Evolutionary conservation across 1,140 invertebrate species (phyloP).

Genomic region (Steinernema khuongi): DNA sequence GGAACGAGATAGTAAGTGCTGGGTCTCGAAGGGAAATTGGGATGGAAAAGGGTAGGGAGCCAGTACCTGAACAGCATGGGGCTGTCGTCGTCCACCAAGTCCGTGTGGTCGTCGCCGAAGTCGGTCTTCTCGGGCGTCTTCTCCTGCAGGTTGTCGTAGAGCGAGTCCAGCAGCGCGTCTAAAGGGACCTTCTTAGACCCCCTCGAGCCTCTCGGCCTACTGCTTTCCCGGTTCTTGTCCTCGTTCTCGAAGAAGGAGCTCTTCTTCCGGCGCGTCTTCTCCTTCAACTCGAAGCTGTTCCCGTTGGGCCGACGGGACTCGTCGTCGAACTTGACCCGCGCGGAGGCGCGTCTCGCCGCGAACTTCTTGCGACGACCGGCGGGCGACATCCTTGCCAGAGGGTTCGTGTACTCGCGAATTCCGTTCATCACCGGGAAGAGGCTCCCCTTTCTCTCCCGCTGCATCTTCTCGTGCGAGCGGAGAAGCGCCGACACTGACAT

Average conservation of each 20-base stretch:
- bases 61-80: background rate
- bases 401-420: background rate
- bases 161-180: background rate
- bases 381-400: background rate
- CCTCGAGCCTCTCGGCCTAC: background rate
- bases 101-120: background rate
- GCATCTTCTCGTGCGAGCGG: conserved; percentile 21
- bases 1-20: background rate
- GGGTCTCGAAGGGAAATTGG: too few species aligned
- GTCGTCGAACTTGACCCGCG: background rate
- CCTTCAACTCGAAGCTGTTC: background rate
- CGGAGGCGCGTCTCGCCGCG: background rate
- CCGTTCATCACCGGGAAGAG: conserved; percentile 6
- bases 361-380: background rate
- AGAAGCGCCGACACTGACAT: conserved; percentile 20
- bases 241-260: background rate
- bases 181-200: background rate
- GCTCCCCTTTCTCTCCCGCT: background rate
- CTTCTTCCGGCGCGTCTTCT: background rate
- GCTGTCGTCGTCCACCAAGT: background rate
- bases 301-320: background rate
- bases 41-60: too few species aligned
- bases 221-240: background rate
- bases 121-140: conserved; percentile 1
- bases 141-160: background rate